Percentiles rank a stretch among this genome's conserved stretches.
Conservation (phyloP, 1,140 invertebrate species). For the Drosophila parvula region DNA sequence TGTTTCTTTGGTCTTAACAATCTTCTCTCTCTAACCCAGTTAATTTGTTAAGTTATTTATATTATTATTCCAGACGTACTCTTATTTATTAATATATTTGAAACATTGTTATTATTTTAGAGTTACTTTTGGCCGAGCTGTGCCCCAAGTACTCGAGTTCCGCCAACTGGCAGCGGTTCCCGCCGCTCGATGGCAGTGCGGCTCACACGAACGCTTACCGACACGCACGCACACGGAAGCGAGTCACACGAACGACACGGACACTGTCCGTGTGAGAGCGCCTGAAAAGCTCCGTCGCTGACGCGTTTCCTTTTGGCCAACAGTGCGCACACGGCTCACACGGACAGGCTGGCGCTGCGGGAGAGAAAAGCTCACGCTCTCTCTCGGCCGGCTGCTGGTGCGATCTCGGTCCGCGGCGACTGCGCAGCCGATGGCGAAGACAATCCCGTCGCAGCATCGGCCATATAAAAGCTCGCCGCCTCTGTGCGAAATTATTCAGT, state of each 20-base stretch:
- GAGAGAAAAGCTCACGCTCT: slow-evolving; percentile 52
- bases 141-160: slow-evolving; percentile 51
- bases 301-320: slow-evolving; percentile 59
- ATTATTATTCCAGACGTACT: no score
- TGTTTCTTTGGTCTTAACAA: no score
- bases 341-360: slow-evolving; percentile 12
- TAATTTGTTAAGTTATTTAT: no score
- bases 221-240: slow-evolving; percentile 40
- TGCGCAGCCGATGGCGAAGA: slow-evolving; percentile 50
- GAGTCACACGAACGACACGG: slow-evolving; percentile 61
- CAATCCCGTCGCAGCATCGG: slow-evolving; percentile 65
- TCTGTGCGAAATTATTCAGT: slow-evolving; percentile 83
- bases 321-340: slow-evolving; percentile 18
- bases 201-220: slow-evolving; percentile 38
- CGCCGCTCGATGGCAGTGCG: slow-evolving; percentile 3
- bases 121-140: slow-evolving; percentile 17
- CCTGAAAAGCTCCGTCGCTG: slow-evolving; percentile 46
- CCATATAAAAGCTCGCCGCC: slow-evolving; percentile 82
- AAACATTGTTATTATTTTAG: background rate
- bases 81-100: no score
- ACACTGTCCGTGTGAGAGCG: slow-evolving; percentile 63
- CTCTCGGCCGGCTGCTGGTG: slow-evolving; percentile 41
- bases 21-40: no score
- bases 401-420: slow-evolving; percentile 48
- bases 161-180: slow-evolving; percentile 15